Percentiles rank a stretch among this genome's conserved stretches.
Conservation (phyloP, 2,888 invertebrate genomes). For the Bombyx huttoni region DNA sequence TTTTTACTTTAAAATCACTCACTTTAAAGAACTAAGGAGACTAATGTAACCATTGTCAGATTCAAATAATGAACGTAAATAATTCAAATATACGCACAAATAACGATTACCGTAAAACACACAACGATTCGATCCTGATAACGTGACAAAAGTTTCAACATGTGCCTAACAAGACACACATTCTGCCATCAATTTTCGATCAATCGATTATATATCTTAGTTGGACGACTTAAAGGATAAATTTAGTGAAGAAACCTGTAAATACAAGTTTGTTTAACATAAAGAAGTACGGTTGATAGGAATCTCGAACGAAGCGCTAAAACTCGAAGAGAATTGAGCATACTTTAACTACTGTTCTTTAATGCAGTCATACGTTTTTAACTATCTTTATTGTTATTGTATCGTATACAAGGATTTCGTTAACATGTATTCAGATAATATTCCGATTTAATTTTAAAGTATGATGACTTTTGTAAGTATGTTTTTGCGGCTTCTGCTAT, state of each 20-base stretch:
- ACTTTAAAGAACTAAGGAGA: no score
- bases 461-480: conserved; percentile 1
- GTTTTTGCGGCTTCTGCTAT: background rate
- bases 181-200: background rate
- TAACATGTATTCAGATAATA: background rate
- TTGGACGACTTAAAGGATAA: no score
- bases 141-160: conserved; percentile 52
- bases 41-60: conserved; percentile 7
- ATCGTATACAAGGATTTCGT: conserved; percentile 3
- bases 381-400: conserved; percentile 14
- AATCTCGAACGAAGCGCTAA: conserved; percentile 39
- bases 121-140: conserved; percentile 50
- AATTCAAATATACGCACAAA: conserved; percentile 23
- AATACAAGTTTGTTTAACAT: no score
- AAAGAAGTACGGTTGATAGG: conserved; percentile 21
- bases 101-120: conserved; percentile 54
- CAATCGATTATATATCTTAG: background rate
- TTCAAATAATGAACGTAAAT: conserved; percentile 35
- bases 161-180: conserved; percentile 10
- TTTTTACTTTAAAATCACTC: no score
- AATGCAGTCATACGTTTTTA: conserved; percentile 22
- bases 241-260: no score
- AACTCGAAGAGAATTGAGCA: conserved; percentile 35
- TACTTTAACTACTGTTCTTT: conserved; percentile 36
- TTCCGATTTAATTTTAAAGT: conserved; percentile 10